Evolutionary conservation across 2,888 invertebrate genomes (phyloP).

Genomic region (Cylloceria caligata): DNA sequence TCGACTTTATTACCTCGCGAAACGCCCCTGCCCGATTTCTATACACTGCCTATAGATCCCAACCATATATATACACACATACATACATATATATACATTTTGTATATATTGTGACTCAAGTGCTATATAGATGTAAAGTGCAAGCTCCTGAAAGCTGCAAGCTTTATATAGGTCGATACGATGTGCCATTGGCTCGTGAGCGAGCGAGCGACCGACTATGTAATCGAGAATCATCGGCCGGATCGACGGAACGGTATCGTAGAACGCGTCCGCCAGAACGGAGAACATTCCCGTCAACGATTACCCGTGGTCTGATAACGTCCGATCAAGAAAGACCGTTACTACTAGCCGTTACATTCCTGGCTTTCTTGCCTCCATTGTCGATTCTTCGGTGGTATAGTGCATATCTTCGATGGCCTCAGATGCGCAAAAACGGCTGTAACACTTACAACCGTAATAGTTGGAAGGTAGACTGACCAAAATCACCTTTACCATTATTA

Average conservation of each 20-base stretch:
- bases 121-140: conserved; percentile 10
- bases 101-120: neutral
- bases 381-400: conserved; percentile 7
- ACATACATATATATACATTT: conserved; percentile 5
- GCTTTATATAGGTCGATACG: conserved; percentile 50
- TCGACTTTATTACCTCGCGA: conserved; percentile 54
- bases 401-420: conserved; percentile 2
- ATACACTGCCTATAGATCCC: conserved; percentile 12
- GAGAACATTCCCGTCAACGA: conserved; percentile 46
- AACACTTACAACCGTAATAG: neutral
- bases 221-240: conserved; percentile 56
- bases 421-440: neutral
- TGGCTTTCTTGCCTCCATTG: conserved; percentile 17
- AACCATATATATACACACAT: neutral
- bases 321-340: conserved; percentile 46
- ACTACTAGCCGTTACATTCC: conserved; percentile 12
- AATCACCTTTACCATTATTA: conserved; percentile 4
- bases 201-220: conserved; percentile 39
- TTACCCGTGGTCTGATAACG: conserved; percentile 49
- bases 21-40: conserved; percentile 43
- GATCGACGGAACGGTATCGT: conserved; percentile 27
- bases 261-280: conserved; percentile 9
- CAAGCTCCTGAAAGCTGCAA: conserved; percentile 40
- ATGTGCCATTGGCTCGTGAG: conserved; percentile 42
- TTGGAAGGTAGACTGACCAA: neutral